Base-by-base conservation (phyloP, 2,113 vertebrate genomes). In the Silurus asotus region DNA sequence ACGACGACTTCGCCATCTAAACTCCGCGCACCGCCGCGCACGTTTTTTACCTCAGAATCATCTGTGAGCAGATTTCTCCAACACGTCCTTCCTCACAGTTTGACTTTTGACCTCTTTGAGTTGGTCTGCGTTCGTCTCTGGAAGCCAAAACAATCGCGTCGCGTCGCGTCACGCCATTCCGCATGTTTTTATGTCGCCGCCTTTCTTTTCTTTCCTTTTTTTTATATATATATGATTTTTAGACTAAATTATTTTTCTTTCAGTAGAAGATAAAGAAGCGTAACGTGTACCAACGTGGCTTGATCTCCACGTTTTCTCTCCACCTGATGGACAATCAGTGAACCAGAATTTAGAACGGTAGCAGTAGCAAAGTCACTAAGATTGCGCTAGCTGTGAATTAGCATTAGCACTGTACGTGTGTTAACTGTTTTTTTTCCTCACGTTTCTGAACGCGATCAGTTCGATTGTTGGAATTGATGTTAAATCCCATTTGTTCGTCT, bases 1-100 rank as follows among this genome's bases (percentile, higher is more conserved):
- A 96, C 0, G 97, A 97, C 0, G 98, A 99, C 92, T 96, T 94
- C 8, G 96, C 96, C 86, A 97, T 98, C 92, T 99, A 93, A 96
- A 17, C 37, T 37, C 37, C 37, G 37, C 37, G 37, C 37, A 37
- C 2, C 37, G 37, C 2, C 37, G 37, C 37, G 78, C 65, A 67
- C 75, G 70, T 56, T 79, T 80, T 79, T 80, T 86, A 85, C 83
- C 80, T 87, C 83, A 75, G 58, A 51, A 23, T 25, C 55, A 64
- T 48, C 9, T 10, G 61, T 64, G 23, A 10, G 10, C 28, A 51
- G 69, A 82, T 74, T 49, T 49, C 58, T 86, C 49, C 84, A 20
- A 37, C 6, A 20, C 55, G 53, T 28, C 82, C 17, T 5, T 56
- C 70, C 81, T 75, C 81, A 45, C 61, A 77, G 28, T 3, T 23